Evolutionary conservation across 2,113 vertebrate species (phyloP), one percentile per base, ranked within the genome.

Genomic region (Dasyornis broadbenti): DNA sequence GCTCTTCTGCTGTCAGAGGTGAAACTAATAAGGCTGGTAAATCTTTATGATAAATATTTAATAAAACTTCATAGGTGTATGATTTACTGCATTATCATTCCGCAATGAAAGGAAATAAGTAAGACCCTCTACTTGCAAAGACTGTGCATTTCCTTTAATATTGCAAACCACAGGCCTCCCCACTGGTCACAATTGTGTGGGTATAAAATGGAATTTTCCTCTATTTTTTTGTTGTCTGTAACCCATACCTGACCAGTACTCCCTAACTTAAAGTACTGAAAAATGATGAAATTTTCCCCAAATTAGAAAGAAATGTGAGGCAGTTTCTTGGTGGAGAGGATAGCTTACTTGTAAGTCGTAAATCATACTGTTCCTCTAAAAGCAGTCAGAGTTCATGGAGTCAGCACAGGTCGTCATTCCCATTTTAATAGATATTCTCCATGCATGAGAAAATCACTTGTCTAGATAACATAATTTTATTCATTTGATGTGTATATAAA

Each of bases 1-100:
- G 30, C 35, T 80, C 52, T 35, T 30, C 87, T 88, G 18, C 59
- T 92, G 56, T 60, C 52, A 77, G 64, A 93, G 79, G 82, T 96
- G 82, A 90, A 96, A 88, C 85, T 96, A 94, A 91, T 91, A 88
- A 86, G 92, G 60, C 82, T 92, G 82, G 68, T 80, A 96, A 93
- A 71, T 71, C 90, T 94, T 92, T 81, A 69, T 70, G 44, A 95
- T 97, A 94, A 97, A 97, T 94, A 91, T 95, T 97, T 97, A 94
- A 93, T 93, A 83, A 60, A 90, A 81, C 93, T 94, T 90, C 68
- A 86, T 66, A 92, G 82, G 42, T 88, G 21, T 77, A 35, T 91
- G 91, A 95, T 95, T 93, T 94, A 94, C 50, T 87, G 47, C 75
- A 56, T 93, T 92, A 96, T 93, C 82, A 73, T 81, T 88, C 31